These are phyloP conservation scores for Argynnis bischoffii DNA, from an alignment of 2,888 invertebrate species.

Conservation along the genomic window DNA sequence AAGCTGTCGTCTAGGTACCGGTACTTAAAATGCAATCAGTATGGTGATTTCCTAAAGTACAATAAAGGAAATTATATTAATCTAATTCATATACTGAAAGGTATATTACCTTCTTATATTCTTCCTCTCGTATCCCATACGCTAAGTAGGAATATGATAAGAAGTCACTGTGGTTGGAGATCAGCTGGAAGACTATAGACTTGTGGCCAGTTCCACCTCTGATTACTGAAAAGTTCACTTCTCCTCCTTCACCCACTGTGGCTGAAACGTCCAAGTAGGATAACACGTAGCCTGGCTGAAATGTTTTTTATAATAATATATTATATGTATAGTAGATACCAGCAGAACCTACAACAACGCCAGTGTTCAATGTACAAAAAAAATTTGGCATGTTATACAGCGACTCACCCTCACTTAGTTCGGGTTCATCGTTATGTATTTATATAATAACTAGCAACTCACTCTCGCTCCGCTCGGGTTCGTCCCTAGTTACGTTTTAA, in stretches of 20 bases:
- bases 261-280: constrained; percentile 66
- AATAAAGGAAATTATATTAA: background rate
- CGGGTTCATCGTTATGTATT: no score
- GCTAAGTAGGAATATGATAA: constrained; percentile 64
- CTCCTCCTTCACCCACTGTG: constrained; percentile 56
- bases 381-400: no score
- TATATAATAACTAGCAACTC: no score
- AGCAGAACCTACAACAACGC: no score
- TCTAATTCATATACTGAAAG: constrained; percentile 40
- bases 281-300: constrained; percentile 67
- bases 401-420: no score
- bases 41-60: no score
- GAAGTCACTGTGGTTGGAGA: constrained; percentile 71
- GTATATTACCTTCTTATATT: constrained; percentile 72
- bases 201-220: constrained; percentile 62
- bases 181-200: constrained; percentile 65
- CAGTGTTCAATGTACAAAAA: no score
- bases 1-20: no score
- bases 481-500: no score
- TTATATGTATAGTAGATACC: no score
- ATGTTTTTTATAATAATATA: constrained; percentile 15
- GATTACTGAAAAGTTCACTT: constrained; percentile 61
- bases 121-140: constrained; percentile 68
- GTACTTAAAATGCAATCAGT: no score
- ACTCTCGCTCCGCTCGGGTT: no score